Evolutionary conservation across 1,140 invertebrate genomes (phyloP).

Genomic region (Drosophila repletoides): DNA sequence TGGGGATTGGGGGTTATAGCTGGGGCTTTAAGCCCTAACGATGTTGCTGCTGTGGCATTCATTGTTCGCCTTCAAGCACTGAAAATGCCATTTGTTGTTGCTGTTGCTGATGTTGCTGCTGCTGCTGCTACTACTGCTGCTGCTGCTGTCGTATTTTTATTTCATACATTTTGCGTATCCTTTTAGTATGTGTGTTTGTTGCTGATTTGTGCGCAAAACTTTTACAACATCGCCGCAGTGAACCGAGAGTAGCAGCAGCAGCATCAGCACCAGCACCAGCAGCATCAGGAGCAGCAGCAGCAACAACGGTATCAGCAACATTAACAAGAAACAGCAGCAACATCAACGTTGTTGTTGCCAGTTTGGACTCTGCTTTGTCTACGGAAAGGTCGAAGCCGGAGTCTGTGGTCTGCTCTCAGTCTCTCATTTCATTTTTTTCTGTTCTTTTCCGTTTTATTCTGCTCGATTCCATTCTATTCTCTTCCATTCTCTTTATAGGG

Average conservation of each 20-base stretch:
- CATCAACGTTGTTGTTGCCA: conserved; percentile 61
- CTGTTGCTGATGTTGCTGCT: conserved; percentile 16
- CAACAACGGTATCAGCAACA: conserved; percentile 65
- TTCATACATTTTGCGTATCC: conserved; percentile 67
- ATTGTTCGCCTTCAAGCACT: conserved; percentile 66
- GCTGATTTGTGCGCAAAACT: conserved; percentile 77
- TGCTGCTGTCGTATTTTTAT: conserved; percentile 59
- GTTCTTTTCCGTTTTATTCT: not conserved
- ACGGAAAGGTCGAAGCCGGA: conserved; percentile 76
- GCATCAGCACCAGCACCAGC: conserved; percentile 31
- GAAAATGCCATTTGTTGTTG: conserved; percentile 64
- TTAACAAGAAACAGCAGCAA: conserved; percentile 48
- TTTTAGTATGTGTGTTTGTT: conserved; percentile 49
- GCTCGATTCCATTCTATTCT: not conserved
- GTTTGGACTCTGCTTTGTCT: conserved; percentile 76
- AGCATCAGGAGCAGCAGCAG: conserved; percentile 37
- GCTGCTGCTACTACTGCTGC: conserved; percentile 20
- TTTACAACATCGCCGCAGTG: conserved; percentile 72
- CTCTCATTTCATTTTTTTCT: not conserved
- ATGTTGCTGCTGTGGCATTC: conserved; percentile 67
- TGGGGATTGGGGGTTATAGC: conserved; percentile 27
- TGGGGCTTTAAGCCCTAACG: conserved; percentile 69
- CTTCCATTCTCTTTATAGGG: not conserved
- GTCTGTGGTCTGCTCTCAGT: conserved; percentile 56
- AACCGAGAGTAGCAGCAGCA: conserved; percentile 41